Conservation (phyloP, 2,113 vertebrate species). For the Chloropsis cyanopogon region DNA sequence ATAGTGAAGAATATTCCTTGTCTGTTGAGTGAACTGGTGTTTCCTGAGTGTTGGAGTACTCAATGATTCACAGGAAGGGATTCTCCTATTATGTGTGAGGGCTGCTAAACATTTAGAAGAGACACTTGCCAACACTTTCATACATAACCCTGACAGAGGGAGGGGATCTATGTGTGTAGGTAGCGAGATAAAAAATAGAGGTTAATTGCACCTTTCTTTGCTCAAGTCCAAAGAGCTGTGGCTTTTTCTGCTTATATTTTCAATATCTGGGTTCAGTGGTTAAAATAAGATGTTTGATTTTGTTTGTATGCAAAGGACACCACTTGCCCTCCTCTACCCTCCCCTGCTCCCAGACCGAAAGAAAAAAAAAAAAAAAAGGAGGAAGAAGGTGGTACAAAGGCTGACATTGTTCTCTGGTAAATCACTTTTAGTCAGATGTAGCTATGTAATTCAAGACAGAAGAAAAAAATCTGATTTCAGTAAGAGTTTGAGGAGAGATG, state of each 20-base stretch:
- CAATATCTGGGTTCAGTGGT: constrained; percentile 29
- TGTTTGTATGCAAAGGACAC: constrained; percentile 11
- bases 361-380: no score
- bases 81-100: neutral
- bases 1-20: neutral
- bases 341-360: accelerated
- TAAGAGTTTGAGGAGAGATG: constrained; percentile 42
- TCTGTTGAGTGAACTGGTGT: neutral
- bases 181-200: constrained; percentile 30
- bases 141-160: neutral
- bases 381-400: neutral
- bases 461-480: constrained; percentile 59
- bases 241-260: constrained; percentile 9
- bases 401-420: constrained; percentile 38
- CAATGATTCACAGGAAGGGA: neutral
- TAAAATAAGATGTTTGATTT: constrained; percentile 55
- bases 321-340: neutral
- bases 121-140: neutral
- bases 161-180: neutral
- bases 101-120: neutral
- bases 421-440: constrained; percentile 54
- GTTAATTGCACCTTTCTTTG: neutral
- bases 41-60: neutral
- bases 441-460: constrained; percentile 51
- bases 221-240: neutral